Evolutionary conservation across 2,113 vertebrate genomes (phyloP), one percentile per base, ranked within the genome.

Genomic region (Psilopogon haemacephalus): DNA sequence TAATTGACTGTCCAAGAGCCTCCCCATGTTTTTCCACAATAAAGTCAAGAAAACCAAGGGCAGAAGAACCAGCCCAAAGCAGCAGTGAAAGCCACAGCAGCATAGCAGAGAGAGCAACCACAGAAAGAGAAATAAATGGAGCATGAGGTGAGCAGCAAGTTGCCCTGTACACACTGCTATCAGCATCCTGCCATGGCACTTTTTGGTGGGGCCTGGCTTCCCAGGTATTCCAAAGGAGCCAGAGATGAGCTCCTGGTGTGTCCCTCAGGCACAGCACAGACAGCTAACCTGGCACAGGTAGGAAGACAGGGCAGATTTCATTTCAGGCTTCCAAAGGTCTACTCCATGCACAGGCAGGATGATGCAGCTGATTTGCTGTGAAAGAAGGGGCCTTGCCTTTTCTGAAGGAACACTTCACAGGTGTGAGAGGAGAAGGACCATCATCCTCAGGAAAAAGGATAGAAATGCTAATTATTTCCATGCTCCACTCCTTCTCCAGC

Each of bases 1-100:
- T 58, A 94, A 65, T 44, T 82, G 67, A 71, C 82, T 69, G 40
- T 94, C 44, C 40, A 48, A 91, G 55, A 42, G n/a, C 48, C 38
- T 88, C 55, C 42, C 67, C 35, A 3, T 21, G 27, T 58, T 84
- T 87, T 78, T 94, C 28, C 44, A 83, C 80, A 75, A 69, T 50
- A 75, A 84, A 91, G 54, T 44, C 54, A 89, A 67, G 23, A 72
- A 46, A 14, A 79, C n/a, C 0, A 0, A 86, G 40, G 44, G 64
- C 35, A 89, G 85, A 68, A 84, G 40, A 80, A 77, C 62, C 50
- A 87, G 48, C 69, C 40, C 44, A 79, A 79, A 87, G 92, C 63
- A 71, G 38, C 3, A 4, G 54, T 32, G 48, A 89, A 91, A 82
- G 19, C 26, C 1, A 1, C 2, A 4, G 30, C 13, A 46, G 63